Evolutionary conservation across 1,140 invertebrate species (phyloP).

Genomic region (Zeugodacus cucurbitae): DNA sequence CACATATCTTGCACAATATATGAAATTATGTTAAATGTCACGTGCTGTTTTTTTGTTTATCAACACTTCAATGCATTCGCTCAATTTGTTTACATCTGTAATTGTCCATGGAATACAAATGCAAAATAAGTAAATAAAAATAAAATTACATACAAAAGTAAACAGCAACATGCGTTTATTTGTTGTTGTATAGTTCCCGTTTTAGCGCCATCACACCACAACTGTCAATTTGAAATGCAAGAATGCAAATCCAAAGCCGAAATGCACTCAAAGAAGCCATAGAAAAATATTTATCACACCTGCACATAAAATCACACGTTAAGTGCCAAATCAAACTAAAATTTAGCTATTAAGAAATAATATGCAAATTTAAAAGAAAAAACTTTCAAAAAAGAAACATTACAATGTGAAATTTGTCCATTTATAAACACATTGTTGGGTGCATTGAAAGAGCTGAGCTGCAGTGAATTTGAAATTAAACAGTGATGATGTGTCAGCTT

Average conservation of each 20-base stretch:
- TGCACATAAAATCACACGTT: constrained; percentile 43
- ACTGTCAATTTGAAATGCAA: constrained; percentile 43
- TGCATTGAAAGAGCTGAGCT: background rate
- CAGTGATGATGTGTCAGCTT: constrained; percentile 29
- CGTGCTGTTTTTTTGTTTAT: background rate
- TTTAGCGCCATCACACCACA: background rate
- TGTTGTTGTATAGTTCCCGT: background rate
- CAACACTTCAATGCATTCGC: background rate
- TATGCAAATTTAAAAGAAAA: background rate
- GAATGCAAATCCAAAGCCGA: constrained; percentile 40
- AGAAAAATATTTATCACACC: constrained; percentile 64
- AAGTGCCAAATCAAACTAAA: background rate
- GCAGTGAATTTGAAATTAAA: background rate
- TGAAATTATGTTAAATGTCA: background rate
- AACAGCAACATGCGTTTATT: background rate
- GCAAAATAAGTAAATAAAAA: background rate
- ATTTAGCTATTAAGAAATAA: background rate
- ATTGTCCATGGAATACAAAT: background rate
- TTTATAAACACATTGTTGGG: background rate
- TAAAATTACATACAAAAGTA: background rate
- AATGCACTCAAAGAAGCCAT: constrained; percentile 59
- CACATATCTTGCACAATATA: too few relatives aligned
- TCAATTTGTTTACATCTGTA: background rate
- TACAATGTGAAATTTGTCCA: background rate
- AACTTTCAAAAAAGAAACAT: background rate